Evolutionary conservation across 2,888 invertebrate species (phyloP), one percentile per base, ranked within the genome.

Genomic region (Drosophila monieri): DNA sequence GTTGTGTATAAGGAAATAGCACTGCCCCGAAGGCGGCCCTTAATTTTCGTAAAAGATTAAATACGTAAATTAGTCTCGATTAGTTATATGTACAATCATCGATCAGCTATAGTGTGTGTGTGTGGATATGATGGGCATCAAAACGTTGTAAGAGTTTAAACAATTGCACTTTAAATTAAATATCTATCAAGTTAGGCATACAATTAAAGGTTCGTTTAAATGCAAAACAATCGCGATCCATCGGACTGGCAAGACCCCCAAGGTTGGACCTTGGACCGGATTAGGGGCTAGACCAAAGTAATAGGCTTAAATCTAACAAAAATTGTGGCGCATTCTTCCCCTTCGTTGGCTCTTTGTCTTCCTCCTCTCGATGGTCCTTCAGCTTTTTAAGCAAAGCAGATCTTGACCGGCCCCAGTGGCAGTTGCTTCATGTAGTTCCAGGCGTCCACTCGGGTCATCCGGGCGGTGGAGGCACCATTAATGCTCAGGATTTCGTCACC

Each of bases 381-480:
- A 32, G 41, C 47, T 43, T 88, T 83, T 88, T 83, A 91, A 76
- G 88, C 83, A 76, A 91, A 89, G 47, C 84, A 76, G 76, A 91
- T 91, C 77, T 90, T 94, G 74, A 97, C 95, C 88, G 95, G 94
- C 60, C 98, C 98, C 89, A 96, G 95, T 56, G 97, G 96, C 76
- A 98, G 92, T 86, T 96, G 96, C 92, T 98, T 98, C 93, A 98
- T 95, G 69, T 96, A 94, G 78, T 96, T 96, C 98, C 98, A 98
- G 56, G 97, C 98, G 92, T 98, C 97, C 78, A 97, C 97, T 86
- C 98, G 94, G n/a, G 97, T 95, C 94, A 97, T 95, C 68, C 94
- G 94, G 73, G 95, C 94, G 88, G 97, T 95, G 79, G 96, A 95
- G 74, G 94, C 94, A 55, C 95, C 96, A 84, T 97, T 97, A 55